Evolutionary conservation across 1,140 invertebrate genomes (phyloP).

Genomic region (Lasioglossum baleicum): DNA sequence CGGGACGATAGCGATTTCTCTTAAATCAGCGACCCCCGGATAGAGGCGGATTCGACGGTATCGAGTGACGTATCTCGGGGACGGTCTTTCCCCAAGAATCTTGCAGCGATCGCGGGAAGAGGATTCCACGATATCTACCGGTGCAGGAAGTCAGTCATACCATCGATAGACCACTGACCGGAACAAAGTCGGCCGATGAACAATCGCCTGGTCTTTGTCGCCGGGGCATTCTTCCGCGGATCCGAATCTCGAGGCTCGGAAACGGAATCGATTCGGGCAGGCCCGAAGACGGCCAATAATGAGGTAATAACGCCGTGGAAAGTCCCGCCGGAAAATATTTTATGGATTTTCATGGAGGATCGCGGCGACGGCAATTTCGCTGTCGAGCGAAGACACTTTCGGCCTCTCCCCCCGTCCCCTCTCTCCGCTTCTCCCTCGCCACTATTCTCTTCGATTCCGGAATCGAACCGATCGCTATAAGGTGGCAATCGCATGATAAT

Average conservation of each 20-base stretch:
- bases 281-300: slow-evolving; percentile 29
- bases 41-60: background rate
- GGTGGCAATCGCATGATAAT: slow-evolving; percentile 64
- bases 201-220: background rate
- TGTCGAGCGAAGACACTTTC: slow-evolving; percentile 23
- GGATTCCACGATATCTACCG: background rate
- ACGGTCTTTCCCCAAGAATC: background rate
- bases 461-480: slow-evolving; percentile 31
- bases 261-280: slow-evolving; percentile 12
- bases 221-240: background rate
- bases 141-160: background rate
- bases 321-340: slow-evolving; percentile 47
- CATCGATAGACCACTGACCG: slow-evolving; percentile 1
- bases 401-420: background rate
- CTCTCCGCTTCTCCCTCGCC: background rate
- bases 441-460: slow-evolving; percentile 6
- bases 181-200: background rate
- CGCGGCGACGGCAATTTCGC: slow-evolving; percentile 29
- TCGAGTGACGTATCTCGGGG: background rate
- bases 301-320: slow-evolving; percentile 32
- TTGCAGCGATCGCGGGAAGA: background rate
- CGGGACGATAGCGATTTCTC: background rate
- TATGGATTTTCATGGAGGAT: slow-evolving; percentile 51
- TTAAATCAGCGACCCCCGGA: background rate
- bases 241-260: background rate